Evolutionary conservation across 2,888 invertebrate species (phyloP).

Genomic region (Nomada hirtipes): DNA sequence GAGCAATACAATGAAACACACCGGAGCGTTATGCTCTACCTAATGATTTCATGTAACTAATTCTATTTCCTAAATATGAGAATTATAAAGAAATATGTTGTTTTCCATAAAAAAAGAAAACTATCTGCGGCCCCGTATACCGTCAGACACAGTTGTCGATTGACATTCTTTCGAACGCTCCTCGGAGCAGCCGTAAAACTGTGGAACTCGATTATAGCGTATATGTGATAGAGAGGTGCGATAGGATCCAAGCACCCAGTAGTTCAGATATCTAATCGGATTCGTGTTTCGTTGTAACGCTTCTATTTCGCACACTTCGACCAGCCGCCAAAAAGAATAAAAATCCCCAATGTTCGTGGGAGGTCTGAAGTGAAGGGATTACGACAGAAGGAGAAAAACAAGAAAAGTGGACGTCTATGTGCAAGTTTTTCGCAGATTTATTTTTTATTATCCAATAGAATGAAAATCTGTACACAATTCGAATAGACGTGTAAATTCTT

Average conservation of each 20-base stretch:
- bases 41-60: not conserved
- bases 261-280: slow-evolving; percentile 58
- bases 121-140: not conserved
- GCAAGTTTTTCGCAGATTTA: too few species aligned
- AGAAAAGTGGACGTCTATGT: too few species aligned
- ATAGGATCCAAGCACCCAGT: slow-evolving; percentile 57
- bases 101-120: not conserved
- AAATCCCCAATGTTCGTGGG: not conserved
- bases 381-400: too few species aligned
- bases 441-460: too few species aligned
- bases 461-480: too few species aligned
- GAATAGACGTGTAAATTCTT: too few species aligned
- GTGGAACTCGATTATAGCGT: slow-evolving; percentile 72
- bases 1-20: not conserved
- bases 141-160: slow-evolving; percentile 2
- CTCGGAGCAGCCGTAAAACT: slow-evolving; percentile 75
- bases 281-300: slow-evolving; percentile 45
- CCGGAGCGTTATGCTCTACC: not conserved
- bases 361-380: not conserved
- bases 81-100: not conserved
- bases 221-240: slow-evolving; percentile 63
- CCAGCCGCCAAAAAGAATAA: not conserved
- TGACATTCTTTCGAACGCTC: slow-evolving; percentile 59
- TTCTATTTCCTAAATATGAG: not conserved
- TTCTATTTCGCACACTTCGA: slow-evolving; percentile 5